These are phyloP conservation scores for Chrysodeixis includens DNA, from an alignment of 2,888 invertebrate species.

Conservation along the genomic window DNA sequence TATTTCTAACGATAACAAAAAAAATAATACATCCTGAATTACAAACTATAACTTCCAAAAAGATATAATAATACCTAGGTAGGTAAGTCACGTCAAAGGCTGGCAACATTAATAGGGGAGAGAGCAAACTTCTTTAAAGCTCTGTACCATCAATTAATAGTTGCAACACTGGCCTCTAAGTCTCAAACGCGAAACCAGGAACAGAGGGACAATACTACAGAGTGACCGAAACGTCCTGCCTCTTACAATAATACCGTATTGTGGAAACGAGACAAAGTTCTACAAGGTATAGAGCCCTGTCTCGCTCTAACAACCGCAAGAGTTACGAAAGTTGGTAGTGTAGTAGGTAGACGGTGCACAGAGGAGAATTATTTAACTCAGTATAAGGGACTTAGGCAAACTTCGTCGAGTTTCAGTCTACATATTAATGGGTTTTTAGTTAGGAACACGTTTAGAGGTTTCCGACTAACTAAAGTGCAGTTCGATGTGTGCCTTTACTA, in stretches of 20 bases:
- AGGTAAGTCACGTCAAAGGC: not conserved
- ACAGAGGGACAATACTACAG: not conserved
- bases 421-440: slow-evolving; percentile 24
- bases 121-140: not conserved
- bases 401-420: slow-evolving; percentile 15
- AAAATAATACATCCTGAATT: too few species aligned
- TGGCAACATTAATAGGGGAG: not conserved
- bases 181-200: not conserved
- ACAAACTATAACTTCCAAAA: too few species aligned
- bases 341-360: too few species aligned
- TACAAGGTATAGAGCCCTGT: too few species aligned
- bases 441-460: slow-evolving; percentile 3
- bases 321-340: too few species aligned
- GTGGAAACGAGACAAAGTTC: not conserved
- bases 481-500: too few species aligned
- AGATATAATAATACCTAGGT: not conserved
- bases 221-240: not conserved
- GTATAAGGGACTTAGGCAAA: slow-evolving; percentile 17
- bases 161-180: not conserved
- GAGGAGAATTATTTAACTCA: not conserved
- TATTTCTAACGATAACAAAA: too few species aligned
- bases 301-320: not conserved
- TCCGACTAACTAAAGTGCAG: slow-evolving; percentile 7
- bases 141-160: not conserved
- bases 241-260: not conserved